These are phyloP conservation scores for Rhinogobius similis DNA, from an alignment of 2,113 vertebrate genomes.

Conservation along the genomic window DNA sequence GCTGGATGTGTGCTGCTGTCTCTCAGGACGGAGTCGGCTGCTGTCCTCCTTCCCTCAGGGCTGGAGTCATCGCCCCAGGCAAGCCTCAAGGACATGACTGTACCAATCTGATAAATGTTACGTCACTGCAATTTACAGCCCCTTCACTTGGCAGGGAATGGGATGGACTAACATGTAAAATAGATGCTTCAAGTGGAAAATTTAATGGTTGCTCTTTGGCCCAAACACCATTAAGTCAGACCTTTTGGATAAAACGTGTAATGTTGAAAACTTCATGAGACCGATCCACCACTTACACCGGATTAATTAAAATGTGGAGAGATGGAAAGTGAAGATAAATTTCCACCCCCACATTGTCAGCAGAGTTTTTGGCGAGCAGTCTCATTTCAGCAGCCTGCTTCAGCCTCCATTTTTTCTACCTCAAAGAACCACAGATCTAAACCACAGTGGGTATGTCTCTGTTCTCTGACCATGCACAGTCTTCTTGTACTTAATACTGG, in stretches of 20 bases:
- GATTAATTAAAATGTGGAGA: background rate
- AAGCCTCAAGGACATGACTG: slow-evolving; percentile 40
- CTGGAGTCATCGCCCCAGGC: slow-evolving; percentile 37
- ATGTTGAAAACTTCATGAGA: background rate
- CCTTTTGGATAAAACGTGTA: background rate
- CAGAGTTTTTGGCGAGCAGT: background rate
- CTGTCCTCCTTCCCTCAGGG: slow-evolving; percentile 39
- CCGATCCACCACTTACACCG: background rate
- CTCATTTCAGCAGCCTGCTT: background rate
- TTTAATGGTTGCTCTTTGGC: background rate
- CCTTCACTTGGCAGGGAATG: too few species aligned
- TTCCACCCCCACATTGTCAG: background rate
- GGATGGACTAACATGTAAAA: too few species aligned
- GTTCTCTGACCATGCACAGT: too few species aligned
- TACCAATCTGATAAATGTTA: slow-evolving; percentile 32
- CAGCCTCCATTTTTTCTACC: background rate
- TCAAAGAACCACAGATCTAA: too few species aligned
- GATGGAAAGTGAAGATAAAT: background rate
- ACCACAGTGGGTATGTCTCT: too few species aligned
- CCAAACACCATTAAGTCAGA: background rate
- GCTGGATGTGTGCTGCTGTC: slow-evolving; percentile 7
- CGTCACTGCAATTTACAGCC: background rate
- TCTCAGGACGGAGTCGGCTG: slow-evolving; percentile 8
- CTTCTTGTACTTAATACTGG: too few species aligned
- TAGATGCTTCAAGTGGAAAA: too few species aligned